phyloP scores from a whole-genome alignment of 2,113 vertebrate species.

The Acinonyx jubatus region DNA sequence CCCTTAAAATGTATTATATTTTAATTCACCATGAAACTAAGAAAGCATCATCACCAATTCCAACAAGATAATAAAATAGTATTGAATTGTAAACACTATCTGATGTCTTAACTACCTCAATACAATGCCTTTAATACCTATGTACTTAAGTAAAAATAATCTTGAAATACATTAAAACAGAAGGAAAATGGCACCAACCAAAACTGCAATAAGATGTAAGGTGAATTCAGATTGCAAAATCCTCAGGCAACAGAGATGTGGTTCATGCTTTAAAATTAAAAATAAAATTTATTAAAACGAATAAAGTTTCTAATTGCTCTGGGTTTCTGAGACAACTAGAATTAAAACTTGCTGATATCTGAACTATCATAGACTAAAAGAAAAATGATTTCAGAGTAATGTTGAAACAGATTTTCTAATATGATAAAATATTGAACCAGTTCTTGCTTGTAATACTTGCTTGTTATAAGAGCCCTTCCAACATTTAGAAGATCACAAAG shows the following conservation, averaged over 20 bases:
- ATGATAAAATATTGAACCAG: background rate
- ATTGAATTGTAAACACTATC: background rate
- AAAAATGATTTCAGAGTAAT: background rate
- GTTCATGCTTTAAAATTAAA: background rate
- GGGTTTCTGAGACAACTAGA: background rate
- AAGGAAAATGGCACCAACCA: background rate
- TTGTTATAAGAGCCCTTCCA: background rate
- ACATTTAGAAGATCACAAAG: background rate
- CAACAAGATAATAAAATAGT: background rate
- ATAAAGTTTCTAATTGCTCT: slow-evolving; percentile 21
- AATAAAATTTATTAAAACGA: too few relatives aligned
- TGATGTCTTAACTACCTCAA: background rate
- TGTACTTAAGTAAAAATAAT: background rate
- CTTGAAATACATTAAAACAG: background rate
- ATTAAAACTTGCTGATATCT: background rate
- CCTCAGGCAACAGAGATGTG: background rate
- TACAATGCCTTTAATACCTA: background rate
- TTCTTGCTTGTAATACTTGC: background rate
- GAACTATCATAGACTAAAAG: background rate
- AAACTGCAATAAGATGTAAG: background rate
- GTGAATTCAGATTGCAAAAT: background rate
- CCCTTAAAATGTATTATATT: background rate
- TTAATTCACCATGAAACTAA: background rate
- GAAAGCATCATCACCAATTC: background rate
- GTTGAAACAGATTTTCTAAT: slow-evolving; percentile 50